Evolutionary conservation across 2,113 vertebrate species (phyloP), one percentile per base, ranked within the genome.

Genomic region (Eurystomus gularis): DNA sequence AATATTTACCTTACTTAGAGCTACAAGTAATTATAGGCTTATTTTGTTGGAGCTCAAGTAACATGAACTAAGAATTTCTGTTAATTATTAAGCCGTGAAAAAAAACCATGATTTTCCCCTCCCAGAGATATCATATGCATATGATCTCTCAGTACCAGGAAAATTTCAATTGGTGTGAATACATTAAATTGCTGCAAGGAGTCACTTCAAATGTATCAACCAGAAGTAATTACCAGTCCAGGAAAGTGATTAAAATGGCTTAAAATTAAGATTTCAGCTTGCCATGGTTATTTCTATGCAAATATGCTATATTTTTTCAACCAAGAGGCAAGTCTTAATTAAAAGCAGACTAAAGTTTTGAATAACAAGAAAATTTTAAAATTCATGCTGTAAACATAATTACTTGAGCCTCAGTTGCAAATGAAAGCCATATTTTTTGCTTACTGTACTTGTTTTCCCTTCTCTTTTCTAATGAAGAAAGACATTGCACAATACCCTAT

Each of bases 231-330:
- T 98, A 96, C 65, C 69, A 94, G 68, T 93, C 81, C 93, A 66
- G 66, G 72, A 97, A 96, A 97, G 88, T 97, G 90, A 98, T 98
- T 98, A 98, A 98, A 98, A 98, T 97, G 49, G 52, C 77, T 97
- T 94, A 97, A 97, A 98, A 97, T 98, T 96, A 98, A 97, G 92
- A 96, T 97, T 98, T 97, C 77, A 93, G 29, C 87, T 96, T 95
- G 40, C 90, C 55, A 82, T 77, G 76, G 80, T 97, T 97, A 98
- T 98, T 97, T 98, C 93, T 97, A 97, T 98, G 97, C 96, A 98
- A 98, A 98, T 98, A 96, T 17, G 24, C 13, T 86, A 62, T 87
- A 83, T 96, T 97, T 96, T 97, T 96, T 94, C 94, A 96, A 76
- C 65, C 25, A 86, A 88, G 15, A 76, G 46, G 61, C 51, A 92